Conservation (phyloP, 1,140 invertebrate genomes). For the Mercenaria mercenaria region DNA sequence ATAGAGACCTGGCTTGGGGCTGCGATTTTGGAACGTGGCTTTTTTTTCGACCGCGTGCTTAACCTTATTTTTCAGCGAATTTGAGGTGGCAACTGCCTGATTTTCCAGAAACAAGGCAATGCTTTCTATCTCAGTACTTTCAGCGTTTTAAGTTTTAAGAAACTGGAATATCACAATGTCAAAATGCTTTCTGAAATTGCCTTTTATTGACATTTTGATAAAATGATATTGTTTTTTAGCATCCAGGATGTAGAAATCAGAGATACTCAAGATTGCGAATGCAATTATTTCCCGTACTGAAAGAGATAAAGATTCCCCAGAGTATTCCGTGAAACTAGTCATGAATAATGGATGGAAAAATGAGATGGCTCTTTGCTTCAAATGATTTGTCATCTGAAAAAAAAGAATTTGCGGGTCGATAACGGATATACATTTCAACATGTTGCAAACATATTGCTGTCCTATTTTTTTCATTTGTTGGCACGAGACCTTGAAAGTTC, state of each 20-base stretch:
- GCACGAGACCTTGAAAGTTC: no score
- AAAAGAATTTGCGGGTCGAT: not conserved
- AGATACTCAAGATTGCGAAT: not conserved
- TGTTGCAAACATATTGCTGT: no score
- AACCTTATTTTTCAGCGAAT: no score
- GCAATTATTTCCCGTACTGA: not conserved
- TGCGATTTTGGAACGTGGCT: no score
- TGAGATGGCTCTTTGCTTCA: not conserved
- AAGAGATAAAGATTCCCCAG: not conserved
- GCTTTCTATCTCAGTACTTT: not conserved
- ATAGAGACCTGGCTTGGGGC: no score
- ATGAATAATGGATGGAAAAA: constrained; percentile 1
- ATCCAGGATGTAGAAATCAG: not conserved
- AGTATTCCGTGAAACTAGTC: not conserved
- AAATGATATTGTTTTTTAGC: no score
- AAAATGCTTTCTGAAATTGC: not conserved
- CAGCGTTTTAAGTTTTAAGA: no score
- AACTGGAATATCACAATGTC: not conserved
- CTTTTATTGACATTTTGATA: not conserved
- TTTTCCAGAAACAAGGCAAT: no score
- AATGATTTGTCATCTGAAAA: not conserved
- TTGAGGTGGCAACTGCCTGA: no score
- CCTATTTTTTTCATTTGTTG: no score
- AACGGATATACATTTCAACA: not conserved
- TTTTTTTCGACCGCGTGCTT: no score